Conservation (phyloP, 2,888 invertebrate species). For the Hirudinaria manillensis region DNA sequence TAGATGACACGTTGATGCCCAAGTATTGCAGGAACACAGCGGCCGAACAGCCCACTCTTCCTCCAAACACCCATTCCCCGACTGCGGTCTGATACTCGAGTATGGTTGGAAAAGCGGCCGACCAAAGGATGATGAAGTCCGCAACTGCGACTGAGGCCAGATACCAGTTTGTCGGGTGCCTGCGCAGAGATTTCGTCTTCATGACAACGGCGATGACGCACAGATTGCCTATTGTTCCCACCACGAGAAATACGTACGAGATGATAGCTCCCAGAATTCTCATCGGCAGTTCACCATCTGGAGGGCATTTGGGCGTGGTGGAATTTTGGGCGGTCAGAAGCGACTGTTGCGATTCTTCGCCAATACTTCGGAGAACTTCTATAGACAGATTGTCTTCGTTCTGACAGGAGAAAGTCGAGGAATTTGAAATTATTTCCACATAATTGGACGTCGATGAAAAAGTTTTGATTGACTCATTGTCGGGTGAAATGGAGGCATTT, state of each 20-base stretch:
- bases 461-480: too few species aligned
- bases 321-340: too few species aligned
- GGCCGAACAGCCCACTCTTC: constrained; percentile 56
- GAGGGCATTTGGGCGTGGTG: too few species aligned
- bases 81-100: constrained; percentile 56
- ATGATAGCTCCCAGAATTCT: constrained; percentile 38
- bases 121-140: constrained; percentile 60
- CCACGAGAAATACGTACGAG: constrained; percentile 57
- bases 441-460: too few species aligned
- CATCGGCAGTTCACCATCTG: not conserved
- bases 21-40: constrained; percentile 61
- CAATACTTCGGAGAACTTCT: too few species aligned
- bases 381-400: too few species aligned
- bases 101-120: constrained; percentile 57
- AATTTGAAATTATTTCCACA: too few species aligned
- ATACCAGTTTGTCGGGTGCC: constrained; percentile 63
- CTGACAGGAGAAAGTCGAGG: too few species aligned
- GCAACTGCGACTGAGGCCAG: constrained; percentile 61
- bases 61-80: constrained; percentile 59
- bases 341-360: too few species aligned
- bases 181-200: constrained; percentile 56
- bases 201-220: constrained; percentile 58
- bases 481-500: too few species aligned
- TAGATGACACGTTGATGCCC: constrained; percentile 61
- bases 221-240: constrained; percentile 60